Base-by-base conservation (phyloP, 2,888 invertebrate genomes). In the Drosophila aldrichi region DNA sequence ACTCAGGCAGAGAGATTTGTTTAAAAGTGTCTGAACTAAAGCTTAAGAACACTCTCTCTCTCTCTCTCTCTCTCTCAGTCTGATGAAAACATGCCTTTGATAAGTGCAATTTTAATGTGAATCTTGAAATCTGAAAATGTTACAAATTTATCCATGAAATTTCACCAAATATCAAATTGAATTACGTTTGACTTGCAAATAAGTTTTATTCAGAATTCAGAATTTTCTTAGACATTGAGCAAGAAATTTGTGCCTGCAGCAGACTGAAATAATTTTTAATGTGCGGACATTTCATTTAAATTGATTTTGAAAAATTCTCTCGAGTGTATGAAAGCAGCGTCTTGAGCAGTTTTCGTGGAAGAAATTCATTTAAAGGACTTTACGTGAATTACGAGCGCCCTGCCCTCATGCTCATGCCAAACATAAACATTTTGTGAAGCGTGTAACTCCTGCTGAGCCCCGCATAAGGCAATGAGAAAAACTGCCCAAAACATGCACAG, bases 401-500 rank as follows among this genome's bases (percentile, higher is more conserved):
- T 29, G 29, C 29, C 8, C 25, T 25, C 29, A 32, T 40, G 58
- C 46, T 44, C 46, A 70, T 43, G 65, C 20, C 41, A 29, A 60
- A 44, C 32, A 32, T 57, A 71, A 71, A 60, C 48, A 57, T 40
- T 41, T 22, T 55, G 54, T 74, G 40, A 55, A 58, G 22, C 66
- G 57, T 55, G 41, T 56, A 48, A 57, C 36, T 55, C 49, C 29
- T 40, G 32, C 22, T 25, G 41, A 25, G 16, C 44, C 44, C 41
- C 51, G 34, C 29, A 58, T 46, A 41, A 20, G 56, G 32, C 16
- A 54, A 51, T 43, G 64, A 63, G 25, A 12, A 44, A 58, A 65
- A 55, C 48, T 51, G 67, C 51, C 61, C 38, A 51, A 68, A 51
- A 57, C 61, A 62, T 52, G 51, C 63, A 65, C 44, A 63, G 55